These are phyloP conservation scores for Amphiprion clarkii DNA, from an alignment of 2,797 vertebrate genomes.

Conservation along the genomic window DNA sequence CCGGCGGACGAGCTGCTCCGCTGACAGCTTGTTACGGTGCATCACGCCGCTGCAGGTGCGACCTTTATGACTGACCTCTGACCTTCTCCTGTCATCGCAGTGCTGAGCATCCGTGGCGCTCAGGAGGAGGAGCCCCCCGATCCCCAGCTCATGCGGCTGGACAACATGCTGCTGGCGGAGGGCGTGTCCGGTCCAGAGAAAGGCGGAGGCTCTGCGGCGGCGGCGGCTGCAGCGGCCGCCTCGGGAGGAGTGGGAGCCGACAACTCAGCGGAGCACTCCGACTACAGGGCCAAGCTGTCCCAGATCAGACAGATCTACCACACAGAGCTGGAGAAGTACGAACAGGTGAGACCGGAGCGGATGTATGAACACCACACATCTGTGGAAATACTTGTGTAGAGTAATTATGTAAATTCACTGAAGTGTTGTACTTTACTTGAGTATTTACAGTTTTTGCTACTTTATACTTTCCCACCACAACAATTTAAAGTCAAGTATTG, in stretches of 20 bases:
- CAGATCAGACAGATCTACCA: conserved; percentile 99
- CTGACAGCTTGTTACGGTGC: conserved; percentile 70
- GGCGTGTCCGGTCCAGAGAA: conserved; percentile 97
- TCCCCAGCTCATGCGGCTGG: conserved; percentile 97
- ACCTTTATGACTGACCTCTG: conserved; percentile 66
- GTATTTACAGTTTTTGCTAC: too few species aligned
- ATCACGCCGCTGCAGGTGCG: conserved; percentile 51
- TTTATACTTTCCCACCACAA: too few species aligned
- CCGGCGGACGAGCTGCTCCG: conserved; percentile 32
- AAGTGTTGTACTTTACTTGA: too few species aligned
- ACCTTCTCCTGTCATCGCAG: conserved; percentile 79
- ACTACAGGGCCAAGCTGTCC: conserved; percentile 97
- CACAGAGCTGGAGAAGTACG: conserved; percentile 99
- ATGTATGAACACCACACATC: background rate
- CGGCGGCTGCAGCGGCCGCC: conserved; percentile 91
- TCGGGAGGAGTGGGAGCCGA: conserved; percentile 91
- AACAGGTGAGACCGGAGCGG: conserved; percentile 88
- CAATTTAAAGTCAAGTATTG: too few species aligned
- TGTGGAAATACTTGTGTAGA: too few species aligned
- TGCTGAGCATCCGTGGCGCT: conserved; percentile 97
- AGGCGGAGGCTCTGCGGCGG: conserved; percentile 92
- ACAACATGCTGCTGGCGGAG: conserved; percentile 98
- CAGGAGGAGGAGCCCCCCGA: conserved; percentile 98
- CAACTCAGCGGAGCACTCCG: conserved; percentile 95
- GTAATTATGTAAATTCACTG: too few species aligned